Evolutionary conservation across 2,797 vertebrate genomes (phyloP).

Genomic region (Crax fasciolata): DNA sequence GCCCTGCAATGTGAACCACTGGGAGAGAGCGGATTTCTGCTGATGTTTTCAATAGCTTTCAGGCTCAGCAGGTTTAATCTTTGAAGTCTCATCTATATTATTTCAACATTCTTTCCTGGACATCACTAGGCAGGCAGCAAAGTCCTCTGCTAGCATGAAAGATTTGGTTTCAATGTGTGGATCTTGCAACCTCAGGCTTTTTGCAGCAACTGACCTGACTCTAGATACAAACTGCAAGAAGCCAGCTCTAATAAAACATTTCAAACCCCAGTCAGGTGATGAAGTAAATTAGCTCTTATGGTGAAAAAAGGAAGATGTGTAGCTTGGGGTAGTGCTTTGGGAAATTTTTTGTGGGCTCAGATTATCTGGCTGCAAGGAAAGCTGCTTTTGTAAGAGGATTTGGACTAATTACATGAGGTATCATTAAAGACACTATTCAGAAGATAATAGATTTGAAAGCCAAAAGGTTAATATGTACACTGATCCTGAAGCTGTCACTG

Average conservation of each 20-base stretch:
- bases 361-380: neutral
- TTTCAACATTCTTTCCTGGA: neutral
- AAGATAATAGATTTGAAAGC: neutral
- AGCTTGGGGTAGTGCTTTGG: neutral
- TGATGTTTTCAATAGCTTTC: neutral
- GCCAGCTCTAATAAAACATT: neutral
- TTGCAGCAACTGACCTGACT: neutral
- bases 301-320: neutral
- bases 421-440: neutral
- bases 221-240: neutral
- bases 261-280: neutral
- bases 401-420: slow-evolving; percentile 15
- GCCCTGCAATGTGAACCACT: neutral
- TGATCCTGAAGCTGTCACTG: neutral
- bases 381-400: slow-evolving; percentile 1
- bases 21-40: neutral
- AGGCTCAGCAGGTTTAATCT: neutral
- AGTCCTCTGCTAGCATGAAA: neutral
- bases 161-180: neutral
- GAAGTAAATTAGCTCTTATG: neutral
- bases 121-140: neutral
- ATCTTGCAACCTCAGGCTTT: neutral
- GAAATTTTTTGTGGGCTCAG: neutral
- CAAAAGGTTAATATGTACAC: neutral
- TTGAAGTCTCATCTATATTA: neutral